Evolutionary conservation across 2,888 invertebrate genomes (phyloP), one percentile per base, ranked within the genome.

Genomic region (Eulithis prunata): DNA sequence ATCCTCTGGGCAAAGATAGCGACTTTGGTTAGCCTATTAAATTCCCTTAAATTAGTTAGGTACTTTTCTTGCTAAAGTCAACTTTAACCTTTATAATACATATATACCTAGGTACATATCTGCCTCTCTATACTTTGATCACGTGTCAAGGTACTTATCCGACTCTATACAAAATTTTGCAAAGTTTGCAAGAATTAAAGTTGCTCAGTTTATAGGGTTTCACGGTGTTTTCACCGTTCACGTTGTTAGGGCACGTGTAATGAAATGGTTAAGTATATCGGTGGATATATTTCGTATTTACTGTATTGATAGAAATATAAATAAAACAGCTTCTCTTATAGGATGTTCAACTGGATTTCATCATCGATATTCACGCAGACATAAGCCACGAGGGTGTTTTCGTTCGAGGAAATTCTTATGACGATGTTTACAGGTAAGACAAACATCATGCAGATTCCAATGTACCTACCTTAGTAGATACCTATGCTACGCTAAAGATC

Each of bases 341-440:
- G 93, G 76, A 76, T 0, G 72, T 91, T 4, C 97, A 98, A 75
- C 88, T 99, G 77, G 99, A 99, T 88, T 98, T 99, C 84, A 97
- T 98, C 69, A 94, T 99, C 62, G 99, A 99, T 89, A 94, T 99
- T 57, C 99, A 99, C 85, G 97, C 98, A 7, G 98, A 99, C 84
- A 95, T 97, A 12, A 98, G 97, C 75, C 95, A 98, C 68, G 96
- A 97, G 82, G 99, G 99, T 8, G 96, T 98, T 61, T 99, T 99
- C 88, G 96, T 99, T 70, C 97, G 98, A 79, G 99, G 99, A 28
- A 99, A 98, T 85, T 96, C 97, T 0, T 98, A 97, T 79, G 97
- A 98, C 78, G 98, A 98, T 83, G 97, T 98, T 13, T 97, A 97
- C 90, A 95, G 64, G 64, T 64, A 58, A 64, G 28, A 62, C 36